Base-by-base conservation (phyloP, 2,888 invertebrate species). In the Nemotelus nigrinus region DNA sequence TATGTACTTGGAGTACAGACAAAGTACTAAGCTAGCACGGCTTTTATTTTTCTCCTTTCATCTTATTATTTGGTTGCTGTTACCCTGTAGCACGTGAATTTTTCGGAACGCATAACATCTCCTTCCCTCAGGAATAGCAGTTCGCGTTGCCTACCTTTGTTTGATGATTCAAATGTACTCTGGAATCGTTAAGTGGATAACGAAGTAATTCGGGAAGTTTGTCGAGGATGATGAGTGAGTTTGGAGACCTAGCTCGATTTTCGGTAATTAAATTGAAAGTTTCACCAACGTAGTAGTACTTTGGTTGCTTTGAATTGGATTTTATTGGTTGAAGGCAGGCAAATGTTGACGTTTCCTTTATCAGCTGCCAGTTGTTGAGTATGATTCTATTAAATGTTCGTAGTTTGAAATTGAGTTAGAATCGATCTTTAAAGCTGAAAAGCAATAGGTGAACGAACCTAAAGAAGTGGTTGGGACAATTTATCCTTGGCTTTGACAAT, bases 11-110 rank as follows among this genome's bases (percentile, higher is more conserved):
- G 47, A 74, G 45, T 60, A 60, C 48, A 48, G 47, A 47, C 60
- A 60, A 72, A 60, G 45, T 63, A 43, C 25, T 63, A 25, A 43
- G 7, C 5, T 25, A 25, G 25, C 25, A 25, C 1, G 25, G 25
- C 25, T 25, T 25, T 63, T 43, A 7, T n/a, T 43, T 45, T 43
- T 58, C 45, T 58, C 44, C 72, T 72, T 72, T 72, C 58, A 72
- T 72, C 72, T 72, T 60, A 72, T 72, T 72, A 72, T 72, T 58
- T 58, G 72, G 50, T 53, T 68, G 50, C 41, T 68, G 25, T 53
- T 50, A 50, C 41, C 5, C 39, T 39, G 25, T 39, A 50, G 50
- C 39, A 53, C 25, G 39, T n/a, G 63, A 5, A 39, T 43, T 63
- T 41, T 39, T 63, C 25, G 41, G 63, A 8, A 63, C 8, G 43